Evolutionary conservation across 2,113 vertebrate species (phyloP).

Genomic region (Nettapus auritus): DNA sequence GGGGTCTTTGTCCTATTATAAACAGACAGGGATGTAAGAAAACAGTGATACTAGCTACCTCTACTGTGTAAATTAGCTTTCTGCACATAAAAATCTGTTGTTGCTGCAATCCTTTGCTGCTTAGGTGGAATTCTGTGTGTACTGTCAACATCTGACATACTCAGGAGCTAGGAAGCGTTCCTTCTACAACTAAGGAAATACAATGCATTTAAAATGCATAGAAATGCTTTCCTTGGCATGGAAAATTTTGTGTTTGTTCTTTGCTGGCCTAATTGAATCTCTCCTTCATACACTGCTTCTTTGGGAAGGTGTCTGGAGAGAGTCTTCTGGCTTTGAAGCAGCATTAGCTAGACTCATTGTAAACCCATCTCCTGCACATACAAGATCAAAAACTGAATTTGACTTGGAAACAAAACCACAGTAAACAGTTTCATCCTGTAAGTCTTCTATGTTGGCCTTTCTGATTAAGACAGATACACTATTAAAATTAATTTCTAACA

Average conservation of each 20-base stretch:
- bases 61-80: neutral
- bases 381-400: neutral
- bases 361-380: neutral
- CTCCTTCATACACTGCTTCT: neutral
- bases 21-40: neutral
- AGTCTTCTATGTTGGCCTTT: neutral
- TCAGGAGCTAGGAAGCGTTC: neutral
- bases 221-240: neutral
- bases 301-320: neutral
- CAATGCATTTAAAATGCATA: neutral
- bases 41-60: neutral
- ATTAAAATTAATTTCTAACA: conserved; percentile 1
- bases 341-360: neutral
- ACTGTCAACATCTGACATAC: neutral
- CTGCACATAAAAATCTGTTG: neutral
- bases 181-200: neutral
- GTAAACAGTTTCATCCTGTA: neutral
- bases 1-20: neutral
- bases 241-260: neutral
- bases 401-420: neutral
- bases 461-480: neutral
- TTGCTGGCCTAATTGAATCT: neutral
- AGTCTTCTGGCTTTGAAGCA: neutral
- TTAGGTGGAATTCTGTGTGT: neutral
- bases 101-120: neutral